Percentiles rank a stretch among this genome's conserved stretches.
Evolutionary conservation across 2,888 invertebrate genomes (phyloP).

Genomic region (Diaperis boleti): DNA sequence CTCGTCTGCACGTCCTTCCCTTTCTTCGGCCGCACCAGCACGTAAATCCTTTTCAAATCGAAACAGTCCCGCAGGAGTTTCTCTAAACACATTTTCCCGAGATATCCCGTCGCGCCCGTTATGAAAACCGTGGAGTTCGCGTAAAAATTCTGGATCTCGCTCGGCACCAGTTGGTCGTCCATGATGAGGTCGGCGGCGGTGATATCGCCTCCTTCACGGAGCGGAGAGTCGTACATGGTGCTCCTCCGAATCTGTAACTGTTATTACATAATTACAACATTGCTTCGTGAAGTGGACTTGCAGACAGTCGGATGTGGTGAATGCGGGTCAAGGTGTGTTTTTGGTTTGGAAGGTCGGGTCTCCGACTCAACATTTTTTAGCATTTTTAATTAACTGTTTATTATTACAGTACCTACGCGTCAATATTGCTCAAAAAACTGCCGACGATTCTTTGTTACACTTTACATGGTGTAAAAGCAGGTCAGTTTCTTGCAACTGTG

Average conservation of each 20-base stretch:
- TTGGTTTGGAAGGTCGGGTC: no score
- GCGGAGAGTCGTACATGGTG: slow-evolving; percentile 41
- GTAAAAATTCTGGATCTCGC: slow-evolving; percentile 57
- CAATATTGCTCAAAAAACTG: no score
- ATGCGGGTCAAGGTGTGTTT: no score
- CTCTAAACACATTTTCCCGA: slow-evolving; percentile 60
- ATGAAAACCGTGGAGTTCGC: slow-evolving; percentile 58
- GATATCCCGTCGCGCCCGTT: slow-evolving; percentile 65
- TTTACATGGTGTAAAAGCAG: no score
- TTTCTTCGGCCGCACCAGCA: slow-evolving; percentile 59
- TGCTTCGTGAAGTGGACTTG: no score
- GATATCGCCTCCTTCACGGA: slow-evolving; percentile 68
- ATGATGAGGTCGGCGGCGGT: slow-evolving; percentile 67
- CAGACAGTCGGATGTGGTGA: no score
- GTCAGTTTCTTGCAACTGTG: no score
- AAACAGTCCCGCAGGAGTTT: slow-evolving; percentile 60
- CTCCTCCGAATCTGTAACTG: not conserved
- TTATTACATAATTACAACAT: no score
- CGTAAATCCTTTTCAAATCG: slow-evolving; percentile 58
- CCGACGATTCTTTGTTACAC: no score
- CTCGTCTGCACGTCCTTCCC: slow-evolving; percentile 56
- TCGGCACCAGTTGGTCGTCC: slow-evolving; percentile 53
- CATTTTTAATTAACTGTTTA: not conserved
- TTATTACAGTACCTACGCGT: not conserved
- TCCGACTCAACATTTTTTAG: no score